Base-by-base conservation (phyloP, 2,113 vertebrate genomes). In the Ciconia boyciana region DNA sequence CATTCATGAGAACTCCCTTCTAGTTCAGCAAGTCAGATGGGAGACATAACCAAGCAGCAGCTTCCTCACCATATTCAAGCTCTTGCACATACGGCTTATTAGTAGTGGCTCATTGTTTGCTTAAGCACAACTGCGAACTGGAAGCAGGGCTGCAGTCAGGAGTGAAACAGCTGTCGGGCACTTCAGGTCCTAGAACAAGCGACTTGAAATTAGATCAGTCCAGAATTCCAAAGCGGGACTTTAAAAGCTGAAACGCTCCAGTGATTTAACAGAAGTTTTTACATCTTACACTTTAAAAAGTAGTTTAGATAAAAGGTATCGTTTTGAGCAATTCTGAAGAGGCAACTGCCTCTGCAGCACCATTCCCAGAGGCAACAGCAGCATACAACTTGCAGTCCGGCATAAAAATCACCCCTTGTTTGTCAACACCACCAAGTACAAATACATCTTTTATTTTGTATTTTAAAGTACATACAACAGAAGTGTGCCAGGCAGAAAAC, bases 21-120 rank as follows among this genome's bases (percentile, higher is more conserved):
- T 16, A 36, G 44, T 11, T 88, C 28, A 20, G 24, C 32, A 36
- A 15, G 19, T 18, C 44, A 31, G 26, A 12, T 5, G 3, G 22
- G n/a, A 44, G 15, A 26, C 20, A 43, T 6, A 60, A 26, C 24
- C n/a, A 36, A 54, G 61, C 51, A 82, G 70, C 46, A 72, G 69
- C 44, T 49, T 43, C 52, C 46, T 26, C 54, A 32, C 31, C 43
- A 18, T 8, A 16, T 9, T 13, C 60, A 22, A 11, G 16, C 60
- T 83, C 48, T 22, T 8, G 69, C 19, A 32, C 20, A 1, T 3
- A 11, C 1, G 0, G 61, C n/a, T 60, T 25, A 7, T 13, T 6
- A 60, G 65, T 3, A 49, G 41, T 2, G 22, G 54, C 41, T 54
- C 52, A 6, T 13, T 32, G 51, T 46, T 68, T 54, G 25, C 61